Evolutionary conservation across 2,113 vertebrate species (phyloP), one percentile per base, ranked within the genome.

Genomic region (Vanacampus margaritifer): DNA sequence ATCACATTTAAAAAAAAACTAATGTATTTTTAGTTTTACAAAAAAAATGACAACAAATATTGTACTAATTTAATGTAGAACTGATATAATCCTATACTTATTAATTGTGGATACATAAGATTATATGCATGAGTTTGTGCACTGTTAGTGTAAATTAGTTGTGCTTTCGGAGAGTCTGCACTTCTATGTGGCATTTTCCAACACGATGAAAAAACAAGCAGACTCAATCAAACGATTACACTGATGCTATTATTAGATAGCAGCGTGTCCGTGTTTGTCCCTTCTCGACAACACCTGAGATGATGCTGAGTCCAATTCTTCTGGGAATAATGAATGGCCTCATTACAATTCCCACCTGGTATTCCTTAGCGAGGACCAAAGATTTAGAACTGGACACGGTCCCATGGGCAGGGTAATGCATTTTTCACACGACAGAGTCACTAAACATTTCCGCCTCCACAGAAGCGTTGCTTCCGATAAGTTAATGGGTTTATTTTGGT

Each of bases 221-320:
- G 26, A 57, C 28, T 57, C 54, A 32, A 19, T 57, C 80, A 79
- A 80, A 83, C 86, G 58, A 81, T 86, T 74, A 79, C 69, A 79
- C 82, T 76, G 76, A 80, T 83, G 71, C 76, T 86, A 86, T 86
- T 89, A 85, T 86, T 80, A 81, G 82, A 82, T 60, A 67, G 76
- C 75, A 69, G 72, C 66, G 48, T 78, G 79, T 83, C 76, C 67
- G 61, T 72, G 82, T 85, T 79, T 79, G 80, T 85, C 81, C 78
- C 79, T n/a, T 82, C 14, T 81, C 16, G 48, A 59, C 50, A 84
- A 79, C 82, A 84, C 80, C 86, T 81, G 82, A 85, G 81, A 70
- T 74, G 56, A 66, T 79, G 86, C 78, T 76, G 48, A 86, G 85
- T 88, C 74, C 43, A 65, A 26, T 68, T 79, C 84, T 79, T 71